Base-by-base conservation (phyloP, 2,797 vertebrate species). In the Sebastes dallii region DNA sequence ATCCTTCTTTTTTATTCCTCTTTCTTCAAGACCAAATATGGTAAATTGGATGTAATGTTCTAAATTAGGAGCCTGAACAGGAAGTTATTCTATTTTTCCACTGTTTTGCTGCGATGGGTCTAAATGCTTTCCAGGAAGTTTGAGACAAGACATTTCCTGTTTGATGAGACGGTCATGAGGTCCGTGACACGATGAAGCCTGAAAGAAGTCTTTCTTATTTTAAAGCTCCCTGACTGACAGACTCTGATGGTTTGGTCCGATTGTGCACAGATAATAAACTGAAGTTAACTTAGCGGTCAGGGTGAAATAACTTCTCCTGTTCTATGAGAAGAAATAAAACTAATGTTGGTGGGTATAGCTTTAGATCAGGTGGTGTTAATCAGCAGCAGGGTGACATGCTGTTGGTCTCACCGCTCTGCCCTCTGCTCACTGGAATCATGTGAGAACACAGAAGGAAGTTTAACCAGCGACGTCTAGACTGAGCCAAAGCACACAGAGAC, bases 141-240 rank as follows among this genome's bases (percentile, higher is more conserved):
- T 52, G 75, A 72, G 77, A 59, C 72, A 71, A 89, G 87, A 83
- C 76, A 86, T 89, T 93, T 92, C 93, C 93, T 91, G 92, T 83
- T 78, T 80, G 92, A 94, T 92, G 89, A 82, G 56, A 2, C 2
- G 70, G 84, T 91, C 89, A 94, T 82, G 88, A 80, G 91, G 88
- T 81, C 86, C 22, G 72, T 67, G 86, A 84, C 86, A 65, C 64
- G n/a, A 85, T 75, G 62, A 79, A 58, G 66, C 75, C 81, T 82
- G 85, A 93, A 92, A 90, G 91, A 68, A 73, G 88, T 56, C 90
- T 92, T 94, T 94, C 86, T 90, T 88, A 66, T 36, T 77, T 78
- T 29, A 3, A 52, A 25, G 68, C 58, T 29, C 75, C 83, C 59
- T 30, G 22, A 11, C 80, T 68, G 78, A 58, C 27, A 50, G 22